phyloP scores from a whole-genome alignment of 2,113 vertebrate genomes.

The Toxotes chatareus region DNA sequence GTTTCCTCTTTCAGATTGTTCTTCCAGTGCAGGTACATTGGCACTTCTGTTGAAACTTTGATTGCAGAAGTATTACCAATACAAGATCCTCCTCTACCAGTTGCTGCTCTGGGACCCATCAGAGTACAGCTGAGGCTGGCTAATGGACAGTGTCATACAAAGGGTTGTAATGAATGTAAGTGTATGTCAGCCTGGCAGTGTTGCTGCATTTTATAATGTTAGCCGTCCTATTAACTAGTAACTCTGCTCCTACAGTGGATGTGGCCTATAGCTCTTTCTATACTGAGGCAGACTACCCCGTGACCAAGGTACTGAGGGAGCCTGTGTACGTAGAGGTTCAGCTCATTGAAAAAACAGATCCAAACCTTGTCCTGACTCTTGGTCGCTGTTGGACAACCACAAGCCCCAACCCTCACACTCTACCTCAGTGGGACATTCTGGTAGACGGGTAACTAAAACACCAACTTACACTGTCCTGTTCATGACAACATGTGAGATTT shows the following conservation, averaged over 20 bases:
- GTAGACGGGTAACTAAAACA: conserved; percentile 63
- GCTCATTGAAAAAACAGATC: conserved; percentile 85
- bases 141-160: conserved; percentile 72
- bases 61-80: conserved; percentile 30
- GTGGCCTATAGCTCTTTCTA: conserved; percentile 78
- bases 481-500: not conserved
- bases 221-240: not conserved
- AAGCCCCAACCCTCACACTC: conserved; percentile 47
- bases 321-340: conserved; percentile 87
- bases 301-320: conserved; percentile 81
- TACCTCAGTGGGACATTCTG: conserved; percentile 77
- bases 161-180: conserved; percentile 80
- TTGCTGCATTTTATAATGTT: not conserved
- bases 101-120: conserved; percentile 67
- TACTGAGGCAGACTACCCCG: conserved; percentile 72
- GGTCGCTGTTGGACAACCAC: conserved; percentile 74
- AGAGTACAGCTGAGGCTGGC: conserved; percentile 74
- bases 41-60: conserved; percentile 60
- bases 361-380: conserved; percentile 76
- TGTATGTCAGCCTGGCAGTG: not conserved
- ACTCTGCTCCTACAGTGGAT: conserved; percentile 59
- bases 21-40: conserved; percentile 77
- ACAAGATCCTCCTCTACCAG: conserved; percentile 20
- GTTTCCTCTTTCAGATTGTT: conserved; percentile 55
- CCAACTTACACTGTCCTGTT: not conserved